Base-by-base conservation (phyloP, 1,140 invertebrate species). In the Protaetia brevitarsis region DNA sequence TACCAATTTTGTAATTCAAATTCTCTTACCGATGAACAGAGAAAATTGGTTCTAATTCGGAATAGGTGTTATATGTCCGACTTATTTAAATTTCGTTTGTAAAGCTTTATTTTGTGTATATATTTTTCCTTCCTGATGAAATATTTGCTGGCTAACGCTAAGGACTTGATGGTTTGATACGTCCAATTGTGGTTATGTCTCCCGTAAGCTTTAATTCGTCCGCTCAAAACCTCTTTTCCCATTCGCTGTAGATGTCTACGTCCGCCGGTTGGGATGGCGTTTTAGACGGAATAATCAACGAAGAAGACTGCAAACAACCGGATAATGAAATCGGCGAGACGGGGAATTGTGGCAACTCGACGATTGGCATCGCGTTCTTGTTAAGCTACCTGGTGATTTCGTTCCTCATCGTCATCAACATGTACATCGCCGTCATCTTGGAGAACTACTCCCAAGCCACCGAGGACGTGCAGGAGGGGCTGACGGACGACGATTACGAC, bases 341-440 rank as follows among this genome's bases (percentile, higher is more conserved):
- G 37, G 92, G 93, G 56, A 90, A 96, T 81, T 99, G 97, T 80
- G 95, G 95, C 66, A 94, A 88, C 65, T 91, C 92, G 66, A 92
- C 90, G 51, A 92, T 97, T 75, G 97, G 94, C 68, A 97, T 98
- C 76, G 89, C 94, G 36, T 99, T 93, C 82, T 84, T 99, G 68
- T 88, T 98, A 62, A 93, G 93, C 75, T 99, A 98, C 80, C 86
- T 99, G 77, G 94, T 98, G 73, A 97, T 99, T 78, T 96, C 93
- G 78, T 99, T 98, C 82, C 87, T 99, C 72, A 98, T 99, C 77
- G 94, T 98, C 69, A 96, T 98, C 79, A 98, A 98, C 88, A 98
- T 98, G 96, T 98, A 98, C 87, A 98, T 98, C 81, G 96, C 96
- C 75, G 95, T 98, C 78, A 98, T 99, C 80, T 87, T 99, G 80